A percentile compares a stretch with the other conserved stretches of the same genome.
These are phyloP conservation scores for Falco biarmicus DNA, from an alignment of 2,797 vertebrate genomes.

Conservation along the genomic window DNA sequence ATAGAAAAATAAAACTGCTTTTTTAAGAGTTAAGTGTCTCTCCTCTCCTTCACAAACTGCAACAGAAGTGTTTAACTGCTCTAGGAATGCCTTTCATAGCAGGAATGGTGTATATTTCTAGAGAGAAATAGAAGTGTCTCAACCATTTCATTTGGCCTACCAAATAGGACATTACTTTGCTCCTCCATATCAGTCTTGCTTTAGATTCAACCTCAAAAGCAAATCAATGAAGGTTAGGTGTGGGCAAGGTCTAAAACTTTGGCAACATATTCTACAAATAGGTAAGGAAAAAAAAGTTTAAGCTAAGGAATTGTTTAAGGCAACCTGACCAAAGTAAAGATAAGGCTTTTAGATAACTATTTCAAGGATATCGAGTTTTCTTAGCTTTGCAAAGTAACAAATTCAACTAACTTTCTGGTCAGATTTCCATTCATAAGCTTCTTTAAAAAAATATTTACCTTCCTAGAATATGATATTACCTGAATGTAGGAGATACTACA, in stretches of 20 bases:
- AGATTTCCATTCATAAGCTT: conserved; percentile 28
- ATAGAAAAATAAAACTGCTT: conserved; percentile 39
- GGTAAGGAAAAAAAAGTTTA: not conserved
- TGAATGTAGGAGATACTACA: not conserved
- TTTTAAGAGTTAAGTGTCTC: not conserved
- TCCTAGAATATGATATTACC: not conserved
- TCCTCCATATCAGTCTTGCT: conserved; percentile 24
- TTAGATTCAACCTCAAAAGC: conserved; percentile 28
- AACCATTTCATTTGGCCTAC: not conserved
- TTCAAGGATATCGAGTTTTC: conserved; percentile 36
- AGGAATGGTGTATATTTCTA: not conserved
- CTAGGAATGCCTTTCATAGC: conserved; percentile 26
- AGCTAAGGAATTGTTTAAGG: conserved; percentile 53
- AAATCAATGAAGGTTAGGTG: conserved; percentile 21
- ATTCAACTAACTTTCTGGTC: conserved; percentile 35
- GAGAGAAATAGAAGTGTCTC: not conserved
- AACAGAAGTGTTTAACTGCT: conserved; percentile 9
- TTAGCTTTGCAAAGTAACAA: conserved; percentile 15
- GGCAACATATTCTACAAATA: conserved; percentile 1
- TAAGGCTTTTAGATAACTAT: conserved; percentile 57
- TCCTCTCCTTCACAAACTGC: not conserved
- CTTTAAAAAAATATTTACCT: conserved; percentile 28
- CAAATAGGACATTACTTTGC: not conserved
- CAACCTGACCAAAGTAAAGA: conserved; percentile 38
- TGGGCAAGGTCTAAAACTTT: conserved; percentile 36